Percentiles rank a stretch among this genome's conserved stretches.
Conservation (phyloP, 1,140 invertebrate species). For the Mycetomoellerius zeteki region DNA sequence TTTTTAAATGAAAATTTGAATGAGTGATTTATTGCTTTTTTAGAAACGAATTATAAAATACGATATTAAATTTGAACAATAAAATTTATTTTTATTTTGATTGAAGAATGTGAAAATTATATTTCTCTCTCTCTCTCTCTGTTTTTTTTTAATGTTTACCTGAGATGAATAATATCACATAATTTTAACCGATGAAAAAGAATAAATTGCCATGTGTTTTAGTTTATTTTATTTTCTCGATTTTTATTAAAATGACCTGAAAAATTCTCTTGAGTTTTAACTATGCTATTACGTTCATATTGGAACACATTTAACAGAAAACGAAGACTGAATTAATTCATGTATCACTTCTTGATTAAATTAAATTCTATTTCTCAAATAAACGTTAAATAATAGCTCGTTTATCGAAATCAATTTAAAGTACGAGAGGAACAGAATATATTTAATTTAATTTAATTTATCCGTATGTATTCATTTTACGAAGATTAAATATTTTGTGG, state of each 20-base stretch:
- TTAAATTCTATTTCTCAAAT: constrained; percentile 8
- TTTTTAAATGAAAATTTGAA: neutral
- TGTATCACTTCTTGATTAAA: neutral
- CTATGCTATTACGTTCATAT: neutral
- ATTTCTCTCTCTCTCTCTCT: neutral
- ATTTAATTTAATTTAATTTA: neutral
- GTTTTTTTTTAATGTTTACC: neutral
- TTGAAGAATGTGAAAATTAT: neutral
- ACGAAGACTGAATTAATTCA: neutral
- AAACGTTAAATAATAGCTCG: neutral
- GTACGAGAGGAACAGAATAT: neutral
- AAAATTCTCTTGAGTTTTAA: neutral
- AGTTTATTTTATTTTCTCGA: neutral
- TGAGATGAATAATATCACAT: neutral
- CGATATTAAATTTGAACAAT: neutral
- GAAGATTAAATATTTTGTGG: constrained; percentile 8
- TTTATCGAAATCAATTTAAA: neutral
- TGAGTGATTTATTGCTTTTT: neutral
- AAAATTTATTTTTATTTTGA: neutral
- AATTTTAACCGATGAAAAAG: neutral
- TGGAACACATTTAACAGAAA: neutral
- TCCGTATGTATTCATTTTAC: neutral
- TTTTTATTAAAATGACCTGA: neutral
- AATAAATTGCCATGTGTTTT: neutral
- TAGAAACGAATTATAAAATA: neutral